These are phyloP conservation scores for Cyrtonyx montezumae DNA, from an alignment of 2,113 vertebrate species.

Conservation along the genomic window DNA sequence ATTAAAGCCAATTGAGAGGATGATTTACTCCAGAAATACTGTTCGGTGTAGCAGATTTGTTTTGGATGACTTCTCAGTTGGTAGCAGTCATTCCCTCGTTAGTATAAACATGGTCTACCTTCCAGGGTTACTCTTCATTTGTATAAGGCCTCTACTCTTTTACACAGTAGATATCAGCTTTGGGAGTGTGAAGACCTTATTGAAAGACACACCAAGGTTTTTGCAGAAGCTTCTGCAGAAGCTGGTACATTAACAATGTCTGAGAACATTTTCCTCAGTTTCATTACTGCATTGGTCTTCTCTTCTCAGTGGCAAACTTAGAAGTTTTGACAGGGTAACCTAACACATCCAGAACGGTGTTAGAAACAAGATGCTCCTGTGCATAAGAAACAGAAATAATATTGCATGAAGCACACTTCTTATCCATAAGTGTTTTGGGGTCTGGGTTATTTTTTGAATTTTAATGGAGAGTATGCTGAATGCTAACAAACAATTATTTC, in stretches of 20 bases:
- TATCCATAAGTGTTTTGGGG: conserved; percentile 1
- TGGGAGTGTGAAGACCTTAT: conserved; percentile 13
- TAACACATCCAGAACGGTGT: conserved; percentile 37
- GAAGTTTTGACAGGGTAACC: conserved; percentile 56
- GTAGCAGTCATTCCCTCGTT: conserved; percentile 11
- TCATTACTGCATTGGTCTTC: conserved; percentile 53
- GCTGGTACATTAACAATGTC: conserved; percentile 7
- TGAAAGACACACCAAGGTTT: conserved; percentile 21
- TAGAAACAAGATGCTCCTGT: conserved; percentile 39
- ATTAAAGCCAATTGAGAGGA: conserved; percentile 29
- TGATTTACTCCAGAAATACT: conserved; percentile 10
- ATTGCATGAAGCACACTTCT: background rate
- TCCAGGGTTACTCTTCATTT: conserved; percentile 16
- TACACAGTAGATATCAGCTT: background rate
- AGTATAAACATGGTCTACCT: conserved; percentile 16
- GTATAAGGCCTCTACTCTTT: background rate
- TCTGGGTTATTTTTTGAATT: conserved; percentile 23
- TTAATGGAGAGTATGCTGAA: background rate
- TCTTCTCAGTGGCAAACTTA: conserved; percentile 47
- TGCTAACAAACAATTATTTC: conserved; percentile 13
- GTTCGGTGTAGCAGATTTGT: conserved; percentile 1
- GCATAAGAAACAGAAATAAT: conserved; percentile 49
- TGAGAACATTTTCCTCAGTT: conserved; percentile 43
- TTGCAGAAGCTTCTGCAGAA: conserved; percentile 21
- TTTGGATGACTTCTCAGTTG: conserved; percentile 32